Evolutionary conservation across 2,888 invertebrate genomes (phyloP), one percentile per base, ranked within the genome.

Genomic region (Protonemura montana): DNA sequence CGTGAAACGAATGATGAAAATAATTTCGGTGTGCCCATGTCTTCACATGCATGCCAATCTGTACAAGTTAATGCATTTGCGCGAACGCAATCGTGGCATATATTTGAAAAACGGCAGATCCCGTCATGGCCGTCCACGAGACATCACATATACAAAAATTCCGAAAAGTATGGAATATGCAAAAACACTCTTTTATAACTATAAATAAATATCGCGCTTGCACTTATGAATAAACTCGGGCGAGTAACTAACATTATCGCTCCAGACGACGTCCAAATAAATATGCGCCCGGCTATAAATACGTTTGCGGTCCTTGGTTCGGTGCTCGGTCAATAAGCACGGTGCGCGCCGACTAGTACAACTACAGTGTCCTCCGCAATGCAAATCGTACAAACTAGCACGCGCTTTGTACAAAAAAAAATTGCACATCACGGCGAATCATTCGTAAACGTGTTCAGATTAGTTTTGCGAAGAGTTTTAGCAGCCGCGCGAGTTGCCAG

Each of bases 221-320:
- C 59, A 59, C 59, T 59, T 59, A 59, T 59, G 59, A 59, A 59
- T 59, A 59, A 59, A 59, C 59, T 59, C 59, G 7, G 59, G 59
- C 59, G 16, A 21, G 59, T 21, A 59, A 59, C 59, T 59, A 59
- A 59, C 21, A 59, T 59, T 59, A 59, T 59, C 59, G 59, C 59
- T 59, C 59, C 81, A 81, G 81, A 81, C 81, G 81, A n/a, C 81
- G 81, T 81, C 6, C 81, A 81, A 81, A 81, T 81, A 81, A 81
- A 81, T 81, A 78, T 28, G 16, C n/a, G 30, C 10, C 30, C n/a
- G n/a, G n/a, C 81, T 81, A 81, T 30, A 81, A 81, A 81, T 81
- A 81, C 25, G 81, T 6, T 30, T 7, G 81, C 29, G 80, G 27
- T 10, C n/a, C n/a, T 21, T 6, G 77, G 5, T 13, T 77, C 80